Evolutionary conservation across 2,888 invertebrate species (phyloP).

Genomic region (Cephus pygmeus): DNA sequence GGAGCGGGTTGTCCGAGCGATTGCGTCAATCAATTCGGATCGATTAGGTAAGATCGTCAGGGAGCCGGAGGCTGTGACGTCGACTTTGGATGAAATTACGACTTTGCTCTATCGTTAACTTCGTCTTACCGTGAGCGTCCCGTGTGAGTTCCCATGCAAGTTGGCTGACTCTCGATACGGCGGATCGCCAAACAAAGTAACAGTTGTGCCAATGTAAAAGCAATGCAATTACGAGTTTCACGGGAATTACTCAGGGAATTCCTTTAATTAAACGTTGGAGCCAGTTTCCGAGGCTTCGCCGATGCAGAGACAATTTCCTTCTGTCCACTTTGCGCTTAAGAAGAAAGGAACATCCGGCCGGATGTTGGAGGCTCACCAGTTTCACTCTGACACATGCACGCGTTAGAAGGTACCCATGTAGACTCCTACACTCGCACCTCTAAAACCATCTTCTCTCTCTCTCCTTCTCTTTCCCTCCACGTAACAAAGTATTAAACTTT

Average conservation of each 20-base stretch:
- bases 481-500: slow-evolving; percentile 56
- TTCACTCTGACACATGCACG: background rate
- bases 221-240: slow-evolving; percentile 59
- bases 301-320: slow-evolving; percentile 65
- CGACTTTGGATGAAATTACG: background rate
- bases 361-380: background rate
- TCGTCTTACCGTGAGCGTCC: background rate
- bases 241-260: slow-evolving; percentile 62
- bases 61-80: background rate
- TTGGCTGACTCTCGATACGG: slow-evolving; percentile 42
- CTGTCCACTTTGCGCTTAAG: slow-evolving; percentile 57
- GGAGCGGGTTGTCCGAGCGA: background rate
- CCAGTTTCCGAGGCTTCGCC: slow-evolving; percentile 62
- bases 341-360: slow-evolving; percentile 50
- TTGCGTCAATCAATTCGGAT: background rate
- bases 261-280: slow-evolving; percentile 64
- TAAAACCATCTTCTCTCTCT: slow-evolving; percentile 12
- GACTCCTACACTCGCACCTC: background rate
- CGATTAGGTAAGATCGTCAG: background rate
- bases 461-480: slow-evolving; percentile 13
- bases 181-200: slow-evolving; percentile 56
- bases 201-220: slow-evolving; percentile 59
- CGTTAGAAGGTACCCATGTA: background rate
- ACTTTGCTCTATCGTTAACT: background rate
- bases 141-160: background rate